Evolutionary conservation across 2,113 vertebrate genomes (phyloP).

Genomic region (Dasypus novemcinctus): DNA sequence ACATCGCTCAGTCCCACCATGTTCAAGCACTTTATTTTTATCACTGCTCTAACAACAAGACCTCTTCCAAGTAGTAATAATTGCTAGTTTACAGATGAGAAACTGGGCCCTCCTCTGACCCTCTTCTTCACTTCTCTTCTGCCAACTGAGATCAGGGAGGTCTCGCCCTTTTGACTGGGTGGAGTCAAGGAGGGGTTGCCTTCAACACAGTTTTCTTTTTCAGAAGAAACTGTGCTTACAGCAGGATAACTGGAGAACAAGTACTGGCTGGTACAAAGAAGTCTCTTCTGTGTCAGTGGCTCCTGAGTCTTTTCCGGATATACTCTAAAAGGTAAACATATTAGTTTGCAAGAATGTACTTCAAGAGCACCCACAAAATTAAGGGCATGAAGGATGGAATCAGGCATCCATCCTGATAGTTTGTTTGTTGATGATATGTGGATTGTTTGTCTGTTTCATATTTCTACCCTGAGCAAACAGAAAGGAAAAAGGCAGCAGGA

Average conservation of each 20-base stretch:
- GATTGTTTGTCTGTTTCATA: not conserved
- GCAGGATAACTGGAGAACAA: not conserved
- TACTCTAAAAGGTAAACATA: constrained; percentile 38
- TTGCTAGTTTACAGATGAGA: not conserved
- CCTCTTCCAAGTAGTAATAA: not conserved
- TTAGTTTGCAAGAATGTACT: not conserved
- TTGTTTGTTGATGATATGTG: too few relatives aligned
- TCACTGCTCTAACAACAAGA: not conserved
- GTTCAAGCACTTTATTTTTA: not conserved
- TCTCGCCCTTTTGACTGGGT: not conserved
- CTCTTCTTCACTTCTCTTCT: not conserved
- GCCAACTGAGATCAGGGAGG: not conserved
- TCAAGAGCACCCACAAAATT: not conserved
- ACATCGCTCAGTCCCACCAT: not conserved
- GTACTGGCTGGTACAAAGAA: not conserved
- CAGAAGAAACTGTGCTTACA: not conserved
- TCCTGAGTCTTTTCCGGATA: constrained; percentile 49
- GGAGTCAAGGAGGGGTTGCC: not conserved
- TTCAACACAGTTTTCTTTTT: constrained; percentile 16
- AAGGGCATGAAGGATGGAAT: not conserved
- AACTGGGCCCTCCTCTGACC: not conserved
- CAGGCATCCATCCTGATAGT: too few relatives aligned
- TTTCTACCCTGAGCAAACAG: constrained; percentile 1
- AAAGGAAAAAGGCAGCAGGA: not conserved
- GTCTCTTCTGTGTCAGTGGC: rapidly evolving